Evolutionary conservation across 2,797 vertebrate genomes (phyloP).

Genomic region (Epinephelus awoara): DNA sequence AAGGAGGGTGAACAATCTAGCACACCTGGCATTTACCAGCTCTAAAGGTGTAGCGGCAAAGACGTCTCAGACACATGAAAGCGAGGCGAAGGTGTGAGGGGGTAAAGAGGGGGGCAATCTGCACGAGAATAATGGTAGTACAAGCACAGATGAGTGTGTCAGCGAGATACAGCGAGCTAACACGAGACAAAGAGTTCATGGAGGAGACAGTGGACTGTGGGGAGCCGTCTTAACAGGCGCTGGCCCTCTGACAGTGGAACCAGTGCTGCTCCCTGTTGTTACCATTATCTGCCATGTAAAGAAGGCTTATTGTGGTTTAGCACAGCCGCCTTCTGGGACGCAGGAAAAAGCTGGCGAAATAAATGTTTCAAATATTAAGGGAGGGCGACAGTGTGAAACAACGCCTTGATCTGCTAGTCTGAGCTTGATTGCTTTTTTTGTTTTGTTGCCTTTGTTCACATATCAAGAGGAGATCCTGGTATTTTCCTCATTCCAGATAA

Average conservation of each 20-base stretch:
- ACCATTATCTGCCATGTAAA: slow-evolving; percentile 21
- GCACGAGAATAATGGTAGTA: slow-evolving; percentile 11
- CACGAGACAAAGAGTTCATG: slow-evolving; percentile 15
- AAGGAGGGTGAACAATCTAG: slow-evolving; percentile 13
- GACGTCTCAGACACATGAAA: slow-evolving; percentile 26
- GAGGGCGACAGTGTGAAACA: slow-evolving; percentile 6
- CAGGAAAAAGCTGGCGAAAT: neutral
- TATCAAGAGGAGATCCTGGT: slow-evolving; percentile 9
- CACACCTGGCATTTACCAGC: slow-evolving; percentile 50
- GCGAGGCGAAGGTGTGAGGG: neutral
- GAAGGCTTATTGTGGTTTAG: slow-evolving; percentile 17
- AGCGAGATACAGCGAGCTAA: slow-evolving; percentile 13
- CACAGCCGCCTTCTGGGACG: neutral
- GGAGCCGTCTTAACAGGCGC: slow-evolving; percentile 33
- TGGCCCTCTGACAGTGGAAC: slow-evolving; percentile 24
- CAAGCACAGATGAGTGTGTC: neutral
- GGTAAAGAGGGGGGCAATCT: neutral
- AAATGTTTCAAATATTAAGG: slow-evolving; percentile 8
- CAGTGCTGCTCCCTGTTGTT: slow-evolving; percentile 1
- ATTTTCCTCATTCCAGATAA: neutral
- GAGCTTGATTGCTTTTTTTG: neutral
- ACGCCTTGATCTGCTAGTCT: neutral
- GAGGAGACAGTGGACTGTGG: slow-evolving; percentile 28
- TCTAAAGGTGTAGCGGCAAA: slow-evolving; percentile 24
- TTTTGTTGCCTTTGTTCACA: slow-evolving; percentile 13